phyloP scores from a whole-genome alignment of 2,113 vertebrate species.

The Colinus virginianus region DNA sequence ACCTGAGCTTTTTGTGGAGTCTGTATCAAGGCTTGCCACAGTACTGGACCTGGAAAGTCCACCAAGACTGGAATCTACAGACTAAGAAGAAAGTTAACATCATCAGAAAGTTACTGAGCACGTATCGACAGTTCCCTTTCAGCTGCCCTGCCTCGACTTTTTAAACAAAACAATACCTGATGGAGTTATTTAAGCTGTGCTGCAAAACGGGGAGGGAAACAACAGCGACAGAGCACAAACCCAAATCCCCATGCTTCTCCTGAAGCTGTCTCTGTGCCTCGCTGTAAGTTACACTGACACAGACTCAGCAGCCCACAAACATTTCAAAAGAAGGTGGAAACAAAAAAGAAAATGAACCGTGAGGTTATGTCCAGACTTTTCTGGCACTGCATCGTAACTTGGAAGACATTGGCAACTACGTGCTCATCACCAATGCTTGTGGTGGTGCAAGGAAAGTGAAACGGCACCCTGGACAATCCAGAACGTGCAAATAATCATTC shows the following conservation, averaged over 20 bases:
- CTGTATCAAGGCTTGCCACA: slow-evolving; percentile 96
- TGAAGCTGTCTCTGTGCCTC: background rate
- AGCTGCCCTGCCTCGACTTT: background rate
- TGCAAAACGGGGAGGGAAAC: background rate
- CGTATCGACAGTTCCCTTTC: background rate
- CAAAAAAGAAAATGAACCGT: slow-evolving; percentile 35
- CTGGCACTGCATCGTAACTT: slow-evolving; percentile 22
- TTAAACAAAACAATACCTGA: background rate
- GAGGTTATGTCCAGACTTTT: background rate
- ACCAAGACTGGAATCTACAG: slow-evolving; percentile 97
- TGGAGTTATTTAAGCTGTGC: background rate
- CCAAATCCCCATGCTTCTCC: background rate
- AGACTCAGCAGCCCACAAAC: background rate
- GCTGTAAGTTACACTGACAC: background rate
- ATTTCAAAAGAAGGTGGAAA: background rate
- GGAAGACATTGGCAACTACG: background rate
- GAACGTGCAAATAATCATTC: slow-evolving; percentile 7
- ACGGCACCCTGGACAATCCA: slow-evolving; percentile 3
- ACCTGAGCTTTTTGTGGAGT: slow-evolving; percentile 98
- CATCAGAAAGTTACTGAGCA: background rate
- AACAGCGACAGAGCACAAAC: background rate
- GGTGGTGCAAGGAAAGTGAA: slow-evolving; percentile 7
- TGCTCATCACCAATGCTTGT: background rate
- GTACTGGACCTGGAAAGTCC: slow-evolving; percentile 97
- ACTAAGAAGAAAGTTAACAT: slow-evolving; percentile 75